Percentiles rank a stretch among this genome's conserved stretches.
Evolutionary conservation across 2,888 invertebrate species (phyloP).

Genomic region (Spialia ferax): DNA sequence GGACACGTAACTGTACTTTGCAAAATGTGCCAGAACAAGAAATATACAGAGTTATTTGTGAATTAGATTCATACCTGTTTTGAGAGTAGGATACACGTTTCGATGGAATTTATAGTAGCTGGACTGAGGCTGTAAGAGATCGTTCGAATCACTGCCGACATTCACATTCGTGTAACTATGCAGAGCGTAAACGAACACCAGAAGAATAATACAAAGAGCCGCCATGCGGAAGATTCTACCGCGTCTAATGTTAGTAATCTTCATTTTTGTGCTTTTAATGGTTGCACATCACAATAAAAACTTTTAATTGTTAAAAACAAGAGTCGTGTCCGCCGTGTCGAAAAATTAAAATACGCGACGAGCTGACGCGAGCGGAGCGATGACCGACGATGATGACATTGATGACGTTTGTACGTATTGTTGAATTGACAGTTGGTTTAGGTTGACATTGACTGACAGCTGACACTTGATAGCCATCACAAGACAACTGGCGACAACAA

Average conservation of each 20-base stretch:
- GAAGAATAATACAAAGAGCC: slow-evolving; percentile 80
- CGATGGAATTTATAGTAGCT: slow-evolving; percentile 67
- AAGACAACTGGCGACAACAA: too few species aligned
- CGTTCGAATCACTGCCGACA: slow-evolving; percentile 53
- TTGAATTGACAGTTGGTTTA: too few species aligned
- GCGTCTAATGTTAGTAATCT: slow-evolving; percentile 87
- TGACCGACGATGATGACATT: too few species aligned
- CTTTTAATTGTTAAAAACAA: slow-evolving; percentile 21
- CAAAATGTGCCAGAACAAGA: background rate
- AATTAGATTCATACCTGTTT: slow-evolving; percentile 64
- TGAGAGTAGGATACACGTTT: slow-evolving; percentile 71
- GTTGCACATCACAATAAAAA: slow-evolving; percentile 54
- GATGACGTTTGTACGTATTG: too few species aligned
- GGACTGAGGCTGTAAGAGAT: slow-evolving; percentile 52
- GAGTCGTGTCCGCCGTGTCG: slow-evolving; percentile 4
- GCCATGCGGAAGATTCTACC: slow-evolving; percentile 86
- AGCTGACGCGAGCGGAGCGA: too few species aligned
- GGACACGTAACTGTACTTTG: slow-evolving; percentile 54
- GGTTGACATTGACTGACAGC: too few species aligned
- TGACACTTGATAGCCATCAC: too few species aligned
- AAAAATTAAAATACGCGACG: background rate
- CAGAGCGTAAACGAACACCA: slow-evolving; percentile 88
- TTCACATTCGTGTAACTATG: slow-evolving; percentile 85
- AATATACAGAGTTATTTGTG: background rate
- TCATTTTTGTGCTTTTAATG: slow-evolving; percentile 74